Conservation (phyloP, 1,140 invertebrate species). For the Drosophila pruinosa region DNA sequence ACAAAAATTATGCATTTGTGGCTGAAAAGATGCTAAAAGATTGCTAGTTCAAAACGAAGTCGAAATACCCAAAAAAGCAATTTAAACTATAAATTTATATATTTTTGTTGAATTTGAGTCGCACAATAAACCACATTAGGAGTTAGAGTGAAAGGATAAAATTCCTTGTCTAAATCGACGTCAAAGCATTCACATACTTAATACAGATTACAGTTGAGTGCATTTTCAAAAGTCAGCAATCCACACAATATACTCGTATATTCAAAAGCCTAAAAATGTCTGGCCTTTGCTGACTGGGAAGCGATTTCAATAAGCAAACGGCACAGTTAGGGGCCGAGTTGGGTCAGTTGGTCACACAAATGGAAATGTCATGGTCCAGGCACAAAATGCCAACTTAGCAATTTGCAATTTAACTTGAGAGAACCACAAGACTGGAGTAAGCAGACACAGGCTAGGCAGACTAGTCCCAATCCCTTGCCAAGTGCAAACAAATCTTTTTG, state of each 20-base stretch:
- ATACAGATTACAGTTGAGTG: conserved; percentile 72
- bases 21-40: conserved; percentile 2
- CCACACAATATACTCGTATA: conserved; percentile 73
- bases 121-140: conserved; percentile 10
- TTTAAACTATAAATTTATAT: conserved; percentile 52
- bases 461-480: conserved; percentile 30
- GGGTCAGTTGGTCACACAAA: conserved; percentile 54
- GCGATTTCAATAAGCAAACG: conserved; percentile 62
- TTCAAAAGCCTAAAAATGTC: conserved; percentile 58
- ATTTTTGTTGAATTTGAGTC: neutral
- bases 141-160: neutral
- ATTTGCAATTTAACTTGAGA: conserved; percentile 57
- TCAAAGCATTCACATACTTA: conserved; percentile 45
- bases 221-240: conserved; percentile 72
- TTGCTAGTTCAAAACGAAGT: neutral
- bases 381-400: conserved; percentile 63
- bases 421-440: conserved; percentile 63
- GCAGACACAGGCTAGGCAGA: conserved; percentile 46
- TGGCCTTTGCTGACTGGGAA: conserved; percentile 14
- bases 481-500: conserved; percentile 24
- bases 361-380: conserved; percentile 55
- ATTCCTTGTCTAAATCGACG: neutral
- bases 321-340: conserved; percentile 59
- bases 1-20: conserved; percentile 51
- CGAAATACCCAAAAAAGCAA: conserved; percentile 19